phyloP scores from a whole-genome alignment of 2,113 vertebrate genomes.

The Oreochromis tanganicae region DNA sequence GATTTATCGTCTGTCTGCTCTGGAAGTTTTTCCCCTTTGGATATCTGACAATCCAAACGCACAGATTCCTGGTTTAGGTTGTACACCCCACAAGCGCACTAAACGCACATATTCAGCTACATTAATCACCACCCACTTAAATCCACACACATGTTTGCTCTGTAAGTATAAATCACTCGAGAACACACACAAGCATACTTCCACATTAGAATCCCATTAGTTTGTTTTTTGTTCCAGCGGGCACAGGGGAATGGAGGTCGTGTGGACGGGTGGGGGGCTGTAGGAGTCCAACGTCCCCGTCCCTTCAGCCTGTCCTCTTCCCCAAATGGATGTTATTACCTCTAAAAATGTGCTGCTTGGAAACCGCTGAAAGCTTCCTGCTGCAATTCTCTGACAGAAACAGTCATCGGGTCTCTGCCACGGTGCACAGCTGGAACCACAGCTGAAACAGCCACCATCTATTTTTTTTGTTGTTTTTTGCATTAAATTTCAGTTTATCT shows the following conservation, averaged over 20 bases:
- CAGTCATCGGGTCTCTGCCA: slow-evolving; percentile 7
- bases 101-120: slow-evolving; percentile 12
- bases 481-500: neutral
- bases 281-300: slow-evolving; percentile 42
- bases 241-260: slow-evolving; percentile 55
- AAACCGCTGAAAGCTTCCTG: slow-evolving; percentile 54
- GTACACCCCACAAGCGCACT: neutral
- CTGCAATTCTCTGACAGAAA: slow-evolving; percentile 52
- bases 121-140: slow-evolving; percentile 38
- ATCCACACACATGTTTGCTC: slow-evolving; percentile 26
- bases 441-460: slow-evolving; percentile 44
- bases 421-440: slow-evolving; percentile 49
- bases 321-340: slow-evolving; percentile 63
- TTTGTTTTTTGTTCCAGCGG: neutral
- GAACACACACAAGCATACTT: neutral
- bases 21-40: slow-evolving; percentile 40
- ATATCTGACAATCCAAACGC: slow-evolving; percentile 26
- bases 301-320: neutral
- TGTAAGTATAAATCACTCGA: slow-evolving; percentile 43
- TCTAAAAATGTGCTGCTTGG: slow-evolving; percentile 67
- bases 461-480: neutral
- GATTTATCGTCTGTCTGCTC: slow-evolving; percentile 32
- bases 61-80: slow-evolving; percentile 2
- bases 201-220: slow-evolving; percentile 21
- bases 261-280: slow-evolving; percentile 52